Evolutionary conservation across 2,888 invertebrate species (phyloP).

Genomic region (Drosophila parthenogenetica): DNA sequence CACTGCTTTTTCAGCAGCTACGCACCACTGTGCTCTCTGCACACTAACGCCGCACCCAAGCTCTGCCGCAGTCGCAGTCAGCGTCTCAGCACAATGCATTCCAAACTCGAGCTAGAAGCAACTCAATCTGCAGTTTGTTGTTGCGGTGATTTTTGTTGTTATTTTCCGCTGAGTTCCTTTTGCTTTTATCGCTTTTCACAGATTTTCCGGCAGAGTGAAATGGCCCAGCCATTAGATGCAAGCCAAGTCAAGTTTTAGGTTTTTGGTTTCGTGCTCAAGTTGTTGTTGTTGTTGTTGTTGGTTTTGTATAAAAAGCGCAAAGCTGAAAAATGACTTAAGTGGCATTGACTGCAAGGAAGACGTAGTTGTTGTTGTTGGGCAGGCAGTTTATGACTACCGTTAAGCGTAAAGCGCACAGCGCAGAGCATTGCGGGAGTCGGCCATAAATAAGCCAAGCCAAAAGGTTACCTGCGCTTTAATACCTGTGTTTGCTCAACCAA

Average conservation of each 20-base stretch:
- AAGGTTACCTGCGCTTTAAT: constrained; percentile 49
- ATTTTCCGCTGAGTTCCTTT: constrained; percentile 46
- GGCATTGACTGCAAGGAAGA: constrained; percentile 52
- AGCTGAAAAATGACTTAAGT: constrained; percentile 56
- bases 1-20: background rate
- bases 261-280: constrained; percentile 25
- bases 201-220: constrained; percentile 70
- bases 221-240: constrained; percentile 37
- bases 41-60: constrained; percentile 47
- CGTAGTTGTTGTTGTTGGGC: constrained; percentile 24
- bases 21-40: constrained; percentile 46
- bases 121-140: constrained; percentile 45
- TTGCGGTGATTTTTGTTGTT: background rate
- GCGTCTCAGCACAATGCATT: constrained; percentile 32
- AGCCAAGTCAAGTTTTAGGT: constrained; percentile 52
- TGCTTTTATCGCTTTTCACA: constrained; percentile 78
- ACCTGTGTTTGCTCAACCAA: constrained; percentile 30
- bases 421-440: constrained; percentile 54
- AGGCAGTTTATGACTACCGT: constrained; percentile 75
- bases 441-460: constrained; percentile 60
- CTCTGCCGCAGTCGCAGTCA: constrained; percentile 32
- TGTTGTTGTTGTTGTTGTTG: constrained; percentile 35
- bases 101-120: constrained; percentile 58
- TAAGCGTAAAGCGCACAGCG: constrained; percentile 45
- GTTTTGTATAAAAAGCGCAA: constrained; percentile 32